Evolutionary conservation across 2,113 vertebrate genomes (phyloP).

Genomic region (Microtus pennsylvanicus): DNA sequence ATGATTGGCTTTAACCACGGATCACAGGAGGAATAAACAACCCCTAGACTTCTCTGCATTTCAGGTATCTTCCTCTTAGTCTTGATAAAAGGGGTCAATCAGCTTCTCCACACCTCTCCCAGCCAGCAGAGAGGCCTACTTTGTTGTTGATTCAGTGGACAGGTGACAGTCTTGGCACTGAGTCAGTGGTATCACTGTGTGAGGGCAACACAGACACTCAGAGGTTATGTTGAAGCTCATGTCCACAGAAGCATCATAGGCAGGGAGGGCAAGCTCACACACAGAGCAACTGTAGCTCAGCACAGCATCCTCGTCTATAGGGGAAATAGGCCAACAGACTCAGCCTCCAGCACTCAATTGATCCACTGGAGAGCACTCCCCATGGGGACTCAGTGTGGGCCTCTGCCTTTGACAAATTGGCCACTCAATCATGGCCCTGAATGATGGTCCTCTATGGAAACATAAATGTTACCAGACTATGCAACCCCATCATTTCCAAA

Average conservation of each 20-base stretch:
- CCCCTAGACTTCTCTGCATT: rapidly evolving
- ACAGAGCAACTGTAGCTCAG: background rate
- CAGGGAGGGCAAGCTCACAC: background rate
- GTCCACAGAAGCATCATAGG: background rate
- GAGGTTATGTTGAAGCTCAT: rapidly evolving
- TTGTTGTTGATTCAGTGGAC: background rate
- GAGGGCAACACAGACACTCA: rapidly evolving
- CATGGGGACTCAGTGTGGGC: background rate
- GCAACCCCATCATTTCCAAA: rapidly evolving
- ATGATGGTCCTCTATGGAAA: rapidly evolving
- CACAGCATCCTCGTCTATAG: background rate
- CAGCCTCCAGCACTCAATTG: background rate
- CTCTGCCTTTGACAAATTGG: background rate
- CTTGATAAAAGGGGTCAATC: rapidly evolving
- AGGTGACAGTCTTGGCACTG: background rate
- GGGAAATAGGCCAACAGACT: background rate
- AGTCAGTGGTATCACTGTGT: rapidly evolving
- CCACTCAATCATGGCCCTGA: background rate
- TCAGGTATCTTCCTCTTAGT: rapidly evolving
- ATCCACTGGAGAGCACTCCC: rapidly evolving
- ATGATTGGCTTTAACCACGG: background rate
- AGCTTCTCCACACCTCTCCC: rapidly evolving
- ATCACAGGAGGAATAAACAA: background rate
- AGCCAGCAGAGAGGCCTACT: background rate
- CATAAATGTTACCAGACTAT: background rate